phyloP scores from a whole-genome alignment of 2,113 vertebrate species.

The Coracopsis vasa region DNA sequence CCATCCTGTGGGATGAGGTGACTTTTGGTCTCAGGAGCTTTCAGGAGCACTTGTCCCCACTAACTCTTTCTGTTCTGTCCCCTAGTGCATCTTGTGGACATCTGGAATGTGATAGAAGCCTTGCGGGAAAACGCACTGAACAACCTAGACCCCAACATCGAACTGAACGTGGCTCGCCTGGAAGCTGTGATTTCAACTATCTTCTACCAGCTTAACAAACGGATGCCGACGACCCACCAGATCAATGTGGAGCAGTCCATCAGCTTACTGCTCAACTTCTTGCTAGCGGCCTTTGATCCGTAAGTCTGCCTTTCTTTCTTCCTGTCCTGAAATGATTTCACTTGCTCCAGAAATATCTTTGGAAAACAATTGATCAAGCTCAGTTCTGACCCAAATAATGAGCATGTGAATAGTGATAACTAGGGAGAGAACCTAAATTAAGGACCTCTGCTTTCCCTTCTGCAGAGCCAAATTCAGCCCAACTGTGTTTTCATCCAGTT shows the following conservation, averaged over 20 bases:
- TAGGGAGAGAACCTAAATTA: conserved; percentile 24
- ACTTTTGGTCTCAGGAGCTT: neutral
- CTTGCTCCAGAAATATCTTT: neutral
- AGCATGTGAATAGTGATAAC: conserved; percentile 1
- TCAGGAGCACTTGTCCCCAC: rapidly evolving
- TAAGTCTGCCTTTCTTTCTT: conserved; percentile 73
- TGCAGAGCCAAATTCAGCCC: neutral
- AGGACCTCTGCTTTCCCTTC: conserved; percentile 5
- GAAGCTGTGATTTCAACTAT: conserved; percentile 94
- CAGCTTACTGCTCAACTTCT: conserved; percentile 93
- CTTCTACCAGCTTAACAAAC: conserved; percentile 98
- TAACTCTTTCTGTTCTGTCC: conserved; percentile 33
- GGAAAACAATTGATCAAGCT: neutral
- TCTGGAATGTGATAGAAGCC: conserved; percentile 98
- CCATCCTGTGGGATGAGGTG: neutral
- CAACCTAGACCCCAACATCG: conserved; percentile 86
- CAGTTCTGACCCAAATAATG: neutral
- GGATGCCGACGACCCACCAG: conserved; percentile 96
- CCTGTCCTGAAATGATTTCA: neutral
- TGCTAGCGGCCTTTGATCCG: conserved; percentile 95
- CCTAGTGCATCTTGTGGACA: conserved; percentile 95
- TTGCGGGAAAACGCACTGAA: conserved; percentile 92
- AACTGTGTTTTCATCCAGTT: conserved; percentile 47
- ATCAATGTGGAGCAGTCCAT: conserved; percentile 95
- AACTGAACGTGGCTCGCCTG: conserved; percentile 89